These are phyloP conservation scores for Lasiurus cinereus DNA, from an alignment of 2,113 vertebrate species.

Conservation along the genomic window DNA sequence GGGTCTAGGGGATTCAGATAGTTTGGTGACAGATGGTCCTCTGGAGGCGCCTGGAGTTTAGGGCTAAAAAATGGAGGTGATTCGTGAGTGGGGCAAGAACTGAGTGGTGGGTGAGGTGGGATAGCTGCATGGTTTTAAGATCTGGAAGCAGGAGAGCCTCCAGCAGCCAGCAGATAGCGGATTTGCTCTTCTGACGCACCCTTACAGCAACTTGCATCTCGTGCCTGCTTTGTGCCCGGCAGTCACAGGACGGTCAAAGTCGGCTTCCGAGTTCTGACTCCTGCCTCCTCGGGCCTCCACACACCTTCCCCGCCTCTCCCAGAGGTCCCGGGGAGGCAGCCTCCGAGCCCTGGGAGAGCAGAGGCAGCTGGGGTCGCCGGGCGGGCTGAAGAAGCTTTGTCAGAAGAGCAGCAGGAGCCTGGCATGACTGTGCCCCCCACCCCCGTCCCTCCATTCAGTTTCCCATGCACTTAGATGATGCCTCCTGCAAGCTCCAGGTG, in stretches of 20 bases:
- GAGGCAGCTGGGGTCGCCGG: too few relatives aligned
- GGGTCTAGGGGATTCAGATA: not conserved
- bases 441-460: not conserved
- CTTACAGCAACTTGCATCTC: too few relatives aligned
- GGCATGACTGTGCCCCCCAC: not conserved
- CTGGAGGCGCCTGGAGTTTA: not conserved
- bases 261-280: not conserved
- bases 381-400: not conserved
- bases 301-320: fast-evolving
- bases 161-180: not conserved
- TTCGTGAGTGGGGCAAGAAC: not conserved
- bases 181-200: not conserved
- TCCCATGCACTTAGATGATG: not conserved
- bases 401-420: not conserved
- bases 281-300: too few relatives aligned
- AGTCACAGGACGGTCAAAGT: not conserved
- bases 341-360: not conserved
- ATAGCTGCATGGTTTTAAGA: not conserved
- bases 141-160: not conserved
- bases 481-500: not conserved
- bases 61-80: not conserved
- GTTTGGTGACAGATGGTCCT: not conserved
- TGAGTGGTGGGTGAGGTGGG: too few relatives aligned
- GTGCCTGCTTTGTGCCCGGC: not conserved
- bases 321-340: not conserved